Base-by-base conservation (phyloP, 2,888 invertebrate genomes). In the Drosophila koepferae region DNA sequence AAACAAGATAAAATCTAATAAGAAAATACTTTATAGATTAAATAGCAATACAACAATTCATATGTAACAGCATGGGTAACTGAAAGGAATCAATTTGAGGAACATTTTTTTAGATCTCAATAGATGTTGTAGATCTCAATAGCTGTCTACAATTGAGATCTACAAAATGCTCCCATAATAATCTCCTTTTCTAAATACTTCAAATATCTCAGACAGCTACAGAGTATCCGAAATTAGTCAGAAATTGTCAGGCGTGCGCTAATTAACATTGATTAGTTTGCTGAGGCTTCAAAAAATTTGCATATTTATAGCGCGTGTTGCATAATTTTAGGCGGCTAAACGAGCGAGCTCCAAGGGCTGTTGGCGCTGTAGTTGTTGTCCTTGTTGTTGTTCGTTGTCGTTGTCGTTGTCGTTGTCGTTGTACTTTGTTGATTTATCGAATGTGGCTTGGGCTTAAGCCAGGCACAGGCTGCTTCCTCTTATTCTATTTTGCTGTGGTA, bases 261-360 rank as follows among this genome's bases (percentile, higher is more conserved):
- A 83, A 89, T 89, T 86, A 83, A 71, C 89, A 88, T 82, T 88
- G 86, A 83, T 89, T 83, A 79, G 72, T 63, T 65, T 59, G 40
- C 69, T 48, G 51, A 41, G 72, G 61, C 56, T 53, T 28, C 31
- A 18, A 20, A 4, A 59, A 86, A 83, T 89, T 85, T 81, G 68
- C 85, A 85, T 89, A 83, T 86, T 78, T 60, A 75, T 81, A 68
- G 84, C 81, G 67, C 73, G 72, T 62, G 64, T 77, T 84, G 89
- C 84, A 89, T 81, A 86, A 83, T 89, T 81, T 77, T 54, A 10
- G 65, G 53, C 78, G 44, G 23, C 43, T 58, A 44, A 41, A n/a
- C 55, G 40, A 53, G 53, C 63, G 72, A 71, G 77, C 71, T 80
- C 83, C 83, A 77, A 80, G 83, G 86, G 77, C 64, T 64, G 23